Evolutionary conservation across 1,140 invertebrate genomes (phyloP).

Genomic region (Drosophila santomea): DNA sequence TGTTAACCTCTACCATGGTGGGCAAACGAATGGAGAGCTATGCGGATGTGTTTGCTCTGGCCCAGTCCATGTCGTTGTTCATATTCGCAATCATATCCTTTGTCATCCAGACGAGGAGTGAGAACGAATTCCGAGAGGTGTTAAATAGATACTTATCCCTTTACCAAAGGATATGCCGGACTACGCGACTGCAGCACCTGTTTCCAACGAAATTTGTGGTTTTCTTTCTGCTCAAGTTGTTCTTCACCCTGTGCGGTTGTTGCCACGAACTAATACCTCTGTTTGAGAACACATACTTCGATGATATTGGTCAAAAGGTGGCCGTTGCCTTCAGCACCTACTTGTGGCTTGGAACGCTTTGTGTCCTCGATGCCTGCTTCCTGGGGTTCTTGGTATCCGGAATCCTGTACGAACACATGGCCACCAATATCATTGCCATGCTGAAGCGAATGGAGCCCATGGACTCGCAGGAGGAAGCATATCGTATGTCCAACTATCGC

Average conservation of each 20-base stretch:
- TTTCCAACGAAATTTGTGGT: constrained; percentile 50
- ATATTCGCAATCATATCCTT: constrained; percentile 60
- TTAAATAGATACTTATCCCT: constrained; percentile 63
- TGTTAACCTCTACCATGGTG: constrained; percentile 7
- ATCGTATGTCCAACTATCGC: constrained; percentile 44
- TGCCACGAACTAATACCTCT: constrained; percentile 55
- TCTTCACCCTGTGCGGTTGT: constrained; percentile 52
- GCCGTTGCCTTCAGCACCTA: constrained; percentile 44
- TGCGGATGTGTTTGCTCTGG: constrained; percentile 42
- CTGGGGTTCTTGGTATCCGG: constrained; percentile 65
- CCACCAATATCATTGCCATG: constrained; percentile 52
- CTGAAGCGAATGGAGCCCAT: constrained; percentile 54
- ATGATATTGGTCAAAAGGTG: background rate
- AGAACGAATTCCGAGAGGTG: constrained; percentile 40
- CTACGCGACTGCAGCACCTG: constrained; percentile 23
- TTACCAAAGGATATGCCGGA: constrained; percentile 44
- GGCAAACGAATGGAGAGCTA: constrained; percentile 30
- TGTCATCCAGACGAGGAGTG: constrained; percentile 44
- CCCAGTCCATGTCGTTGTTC: constrained; percentile 47
- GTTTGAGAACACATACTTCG: constrained; percentile 1
- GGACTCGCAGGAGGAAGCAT: constrained; percentile 18
- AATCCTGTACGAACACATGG: constrained; percentile 68
- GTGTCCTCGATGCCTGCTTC: constrained; percentile 66
- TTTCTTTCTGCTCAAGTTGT: constrained; percentile 39
- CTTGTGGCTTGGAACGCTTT: constrained; percentile 72